These are phyloP conservation scores for Hyalella azteca DNA, from an alignment of 2,888 invertebrate species.

Conservation along the genomic window DNA sequence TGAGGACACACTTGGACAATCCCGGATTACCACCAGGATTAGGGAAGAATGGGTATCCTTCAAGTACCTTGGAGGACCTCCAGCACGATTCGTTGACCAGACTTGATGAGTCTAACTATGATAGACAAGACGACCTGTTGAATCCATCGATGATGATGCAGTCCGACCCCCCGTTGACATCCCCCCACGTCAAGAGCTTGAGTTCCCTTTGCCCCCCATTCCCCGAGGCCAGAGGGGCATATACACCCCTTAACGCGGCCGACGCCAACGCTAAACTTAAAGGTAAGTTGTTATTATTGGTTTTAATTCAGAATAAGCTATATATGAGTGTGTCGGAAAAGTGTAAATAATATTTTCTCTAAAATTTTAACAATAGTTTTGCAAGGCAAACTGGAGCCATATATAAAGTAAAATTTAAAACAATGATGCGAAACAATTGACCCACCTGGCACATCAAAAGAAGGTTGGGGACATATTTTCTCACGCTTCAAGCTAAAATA, in stretches of 20 bases:
- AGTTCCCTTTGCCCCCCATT: slow-evolving; percentile 42
- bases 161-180: slow-evolving; percentile 62
- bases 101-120: background rate
- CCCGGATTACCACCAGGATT: too few species aligned
- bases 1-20: background rate
- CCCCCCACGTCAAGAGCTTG: slow-evolving; percentile 61
- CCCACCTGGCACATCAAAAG: too few species aligned
- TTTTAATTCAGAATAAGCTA: background rate
- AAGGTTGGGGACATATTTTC: too few species aligned
- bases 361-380: too few species aligned
- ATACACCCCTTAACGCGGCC: slow-evolving; percentile 39
- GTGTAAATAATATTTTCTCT: too few species aligned
- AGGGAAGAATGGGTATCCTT: background rate
- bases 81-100: background rate
- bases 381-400: too few species aligned
- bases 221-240: slow-evolving; percentile 47
- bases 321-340: background rate
- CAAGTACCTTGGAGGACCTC: background rate
- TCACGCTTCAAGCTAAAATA: too few species aligned
- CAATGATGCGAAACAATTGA: too few species aligned
- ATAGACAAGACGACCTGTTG: slow-evolving; percentile 1
- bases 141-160: slow-evolving; percentile 4
- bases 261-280: slow-evolving; percentile 40
- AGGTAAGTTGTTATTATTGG: background rate
- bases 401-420: too few species aligned